Evolutionary conservation across 2,113 vertebrate species (phyloP).

Genomic region (Hemichromis elongatus): DNA sequence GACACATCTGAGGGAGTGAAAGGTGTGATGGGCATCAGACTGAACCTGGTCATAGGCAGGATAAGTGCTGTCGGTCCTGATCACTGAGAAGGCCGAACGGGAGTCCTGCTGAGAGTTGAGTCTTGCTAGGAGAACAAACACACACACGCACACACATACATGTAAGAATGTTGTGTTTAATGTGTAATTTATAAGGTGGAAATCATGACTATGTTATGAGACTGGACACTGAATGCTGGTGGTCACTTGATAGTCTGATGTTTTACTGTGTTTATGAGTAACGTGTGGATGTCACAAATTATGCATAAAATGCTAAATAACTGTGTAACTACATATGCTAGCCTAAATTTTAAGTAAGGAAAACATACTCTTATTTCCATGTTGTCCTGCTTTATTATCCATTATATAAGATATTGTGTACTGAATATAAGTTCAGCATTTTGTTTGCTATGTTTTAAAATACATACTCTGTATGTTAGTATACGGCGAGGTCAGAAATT

Average conservation of each 20-base stretch:
- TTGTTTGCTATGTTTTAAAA: not conserved
- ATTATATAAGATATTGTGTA: not conserved
- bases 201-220: not conserved
- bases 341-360: not conserved
- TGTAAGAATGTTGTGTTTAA: not conserved
- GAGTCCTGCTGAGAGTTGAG: not conserved
- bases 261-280: not conserved
- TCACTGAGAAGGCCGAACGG: slow-evolving; percentile 34
- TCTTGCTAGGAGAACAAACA: not conserved
- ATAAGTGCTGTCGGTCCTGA: not conserved
- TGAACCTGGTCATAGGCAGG: not conserved
- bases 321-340: not conserved
- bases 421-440: not conserved
- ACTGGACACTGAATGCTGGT: not conserved
- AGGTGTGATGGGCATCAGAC: not conserved
- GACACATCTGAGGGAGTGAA: not conserved
- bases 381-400: not conserved
- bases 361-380: not conserved
- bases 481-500: not conserved
- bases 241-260: not conserved
- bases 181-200: not conserved
- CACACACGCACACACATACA: not conserved
- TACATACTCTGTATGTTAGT: not conserved
- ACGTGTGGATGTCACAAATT: not conserved
- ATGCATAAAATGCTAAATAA: not conserved